Percentiles rank a stretch among this genome's conserved stretches.
Evolutionary conservation across 2,113 vertebrate genomes (phyloP).

Genomic region (Cyprichromis sp.): DNA sequence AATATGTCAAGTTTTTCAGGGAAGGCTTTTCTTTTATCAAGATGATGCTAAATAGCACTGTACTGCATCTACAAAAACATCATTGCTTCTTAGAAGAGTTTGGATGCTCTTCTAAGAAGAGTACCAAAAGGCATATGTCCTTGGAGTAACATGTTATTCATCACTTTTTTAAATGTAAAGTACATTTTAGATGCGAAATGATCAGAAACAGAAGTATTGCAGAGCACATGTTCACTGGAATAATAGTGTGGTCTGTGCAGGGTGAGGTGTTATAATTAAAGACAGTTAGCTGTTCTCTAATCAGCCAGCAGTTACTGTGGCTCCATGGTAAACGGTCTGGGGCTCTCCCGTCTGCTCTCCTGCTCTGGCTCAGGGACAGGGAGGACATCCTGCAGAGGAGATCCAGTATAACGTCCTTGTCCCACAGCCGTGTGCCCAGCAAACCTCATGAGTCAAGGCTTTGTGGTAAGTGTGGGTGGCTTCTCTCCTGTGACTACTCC

Average conservation of each 20-base stretch:
- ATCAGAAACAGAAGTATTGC: background rate
- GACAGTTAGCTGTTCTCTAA: slow-evolving; percentile 4
- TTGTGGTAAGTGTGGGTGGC: slow-evolving; percentile 59
- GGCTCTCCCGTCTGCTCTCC: background rate
- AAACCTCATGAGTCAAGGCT: slow-evolving; percentile 55
- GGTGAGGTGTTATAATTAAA: slow-evolving; percentile 12
- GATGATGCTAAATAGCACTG: background rate
- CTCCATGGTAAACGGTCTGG: background rate
- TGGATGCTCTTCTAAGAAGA: background rate
- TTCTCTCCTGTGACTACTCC: slow-evolving; percentile 53
- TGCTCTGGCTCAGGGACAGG: background rate
- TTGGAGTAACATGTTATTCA: background rate
- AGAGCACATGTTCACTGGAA: slow-evolving; percentile 11
- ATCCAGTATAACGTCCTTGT: slow-evolving; percentile 2
- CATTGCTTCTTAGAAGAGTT: background rate
- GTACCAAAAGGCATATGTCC: background rate
- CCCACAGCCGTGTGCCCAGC: slow-evolving; percentile 31
- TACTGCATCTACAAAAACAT: background rate
- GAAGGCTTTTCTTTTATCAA: background rate
- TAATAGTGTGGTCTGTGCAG: background rate
- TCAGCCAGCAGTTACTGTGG: background rate
- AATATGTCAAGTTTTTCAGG: background rate
- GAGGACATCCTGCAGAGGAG: slow-evolving; percentile 15
- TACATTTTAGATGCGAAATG: background rate
- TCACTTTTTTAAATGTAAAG: background rate